A percentile compares a stretch with the other conserved stretches of the same genome.
Evolutionary conservation across 2,113 vertebrate species (phyloP).

Genomic region (Varanus salvator): DNA sequence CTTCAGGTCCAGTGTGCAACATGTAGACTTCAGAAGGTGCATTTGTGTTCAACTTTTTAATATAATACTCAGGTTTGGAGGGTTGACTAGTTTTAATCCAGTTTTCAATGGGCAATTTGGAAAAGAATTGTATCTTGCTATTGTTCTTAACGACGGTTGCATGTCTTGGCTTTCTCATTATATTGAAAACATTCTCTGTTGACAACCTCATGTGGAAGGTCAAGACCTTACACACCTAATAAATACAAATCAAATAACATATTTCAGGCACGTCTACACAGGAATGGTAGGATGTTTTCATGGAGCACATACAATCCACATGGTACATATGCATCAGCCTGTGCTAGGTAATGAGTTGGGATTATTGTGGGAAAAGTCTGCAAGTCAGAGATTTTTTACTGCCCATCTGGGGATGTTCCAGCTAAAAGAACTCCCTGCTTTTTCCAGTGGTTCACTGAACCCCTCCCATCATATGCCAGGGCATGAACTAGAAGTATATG

Average conservation of each 20-base stretch:
- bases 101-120: background rate
- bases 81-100: background rate
- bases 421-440: background rate
- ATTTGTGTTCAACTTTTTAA: background rate
- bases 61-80: no score
- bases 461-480: background rate
- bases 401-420: background rate
- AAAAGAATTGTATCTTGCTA: background rate
- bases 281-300: background rate
- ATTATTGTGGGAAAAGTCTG: background rate
- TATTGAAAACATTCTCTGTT: no score
- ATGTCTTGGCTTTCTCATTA: background rate
- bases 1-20: background rate
- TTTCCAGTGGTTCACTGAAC: background rate
- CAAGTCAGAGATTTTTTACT: background rate
- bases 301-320: no score
- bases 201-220: background rate
- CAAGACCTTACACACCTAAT: background rate
- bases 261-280: background rate
- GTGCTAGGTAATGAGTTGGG: no score
- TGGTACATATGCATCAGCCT: background rate
- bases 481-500: background rate
- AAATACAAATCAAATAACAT: background rate
- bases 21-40: background rate
- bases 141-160: background rate